Evolutionary conservation across 2,113 vertebrate genomes (phyloP).

Genomic region (Sebastes schlegelii): DNA sequence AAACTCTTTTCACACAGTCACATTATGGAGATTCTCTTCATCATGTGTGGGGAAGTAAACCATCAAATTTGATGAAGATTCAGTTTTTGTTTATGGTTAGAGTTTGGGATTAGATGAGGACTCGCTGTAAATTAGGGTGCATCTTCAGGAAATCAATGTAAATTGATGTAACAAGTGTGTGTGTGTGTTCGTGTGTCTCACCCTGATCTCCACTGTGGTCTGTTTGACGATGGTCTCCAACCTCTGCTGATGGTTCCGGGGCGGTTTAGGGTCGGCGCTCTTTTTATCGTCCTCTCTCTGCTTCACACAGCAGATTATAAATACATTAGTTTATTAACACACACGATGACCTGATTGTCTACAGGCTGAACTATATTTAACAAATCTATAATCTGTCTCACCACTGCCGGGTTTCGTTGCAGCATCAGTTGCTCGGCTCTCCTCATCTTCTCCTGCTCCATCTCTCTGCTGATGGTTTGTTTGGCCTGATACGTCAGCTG

Average conservation of each 20-base stretch:
- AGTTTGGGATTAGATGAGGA: background rate
- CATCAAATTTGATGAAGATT: background rate
- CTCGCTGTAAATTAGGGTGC: background rate
- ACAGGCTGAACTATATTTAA: background rate
- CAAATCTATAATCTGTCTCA: conserved; percentile 55
- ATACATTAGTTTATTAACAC: conserved; percentile 11
- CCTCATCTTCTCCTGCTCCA: conserved; percentile 96
- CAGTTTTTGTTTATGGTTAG: background rate
- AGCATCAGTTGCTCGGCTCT: conserved; percentile 85
- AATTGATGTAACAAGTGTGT: background rate
- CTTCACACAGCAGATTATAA: conserved; percentile 29
- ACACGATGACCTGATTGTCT: background rate
- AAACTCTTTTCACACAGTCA: no score
- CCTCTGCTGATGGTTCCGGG: conserved; percentile 86
- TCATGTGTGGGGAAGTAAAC: no score
- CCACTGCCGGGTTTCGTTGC: conserved; percentile 71
- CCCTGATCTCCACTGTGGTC: conserved; percentile 85
- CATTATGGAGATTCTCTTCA: no score
- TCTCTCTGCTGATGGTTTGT: conserved; percentile 94
- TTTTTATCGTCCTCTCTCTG: conserved; percentile 59
- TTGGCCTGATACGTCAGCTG: conserved; percentile 96
- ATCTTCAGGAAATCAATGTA: background rate
- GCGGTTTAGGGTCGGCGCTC: conserved; percentile 27
- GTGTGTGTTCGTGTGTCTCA: conserved; percentile 64
- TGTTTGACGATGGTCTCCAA: conserved; percentile 88